Conservation (phyloP, 2,888 invertebrate species). For the Chaetoderma sp. region DNA sequence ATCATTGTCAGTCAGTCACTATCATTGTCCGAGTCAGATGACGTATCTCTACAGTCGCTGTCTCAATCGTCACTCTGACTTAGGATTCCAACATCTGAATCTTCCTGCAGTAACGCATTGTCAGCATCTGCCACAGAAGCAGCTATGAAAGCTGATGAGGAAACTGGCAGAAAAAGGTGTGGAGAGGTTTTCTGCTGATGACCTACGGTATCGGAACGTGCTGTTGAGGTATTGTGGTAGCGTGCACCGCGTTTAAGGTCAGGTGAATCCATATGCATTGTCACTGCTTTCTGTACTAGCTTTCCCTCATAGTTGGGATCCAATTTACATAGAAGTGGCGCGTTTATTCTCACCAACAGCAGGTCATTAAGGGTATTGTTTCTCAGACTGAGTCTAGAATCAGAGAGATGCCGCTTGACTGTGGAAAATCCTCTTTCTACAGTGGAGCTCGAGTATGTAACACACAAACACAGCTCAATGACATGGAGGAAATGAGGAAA, state of each 20-base stretch:
- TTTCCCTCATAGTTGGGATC: not conserved
- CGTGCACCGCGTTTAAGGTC: not conserved
- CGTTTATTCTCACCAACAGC: not conserved
- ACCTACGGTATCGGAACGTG: no score
- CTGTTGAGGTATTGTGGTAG: not conserved
- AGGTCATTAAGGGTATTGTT: not conserved
- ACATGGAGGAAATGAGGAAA: not conserved
- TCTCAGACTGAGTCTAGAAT: not conserved
- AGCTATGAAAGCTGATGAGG: not conserved
- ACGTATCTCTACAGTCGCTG: not conserved
- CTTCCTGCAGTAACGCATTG: not conserved
- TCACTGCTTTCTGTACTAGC: not conserved
- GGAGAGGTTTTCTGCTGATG: not conserved
- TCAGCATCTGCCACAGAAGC: not conserved
- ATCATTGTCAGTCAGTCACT: not conserved
- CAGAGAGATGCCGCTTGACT: not conserved
- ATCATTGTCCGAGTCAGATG: not conserved
- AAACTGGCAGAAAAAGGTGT: not conserved
- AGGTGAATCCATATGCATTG: not conserved
- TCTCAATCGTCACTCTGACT: not conserved
- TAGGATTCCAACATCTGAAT: not conserved
- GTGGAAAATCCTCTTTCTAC: conserved; percentile 1
- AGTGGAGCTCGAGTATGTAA: no score
- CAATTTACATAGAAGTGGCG: not conserved
- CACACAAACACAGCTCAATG: not conserved